phyloP scores from a whole-genome alignment of 2,113 vertebrate species.

The Sylvilagus bachmani region DNA sequence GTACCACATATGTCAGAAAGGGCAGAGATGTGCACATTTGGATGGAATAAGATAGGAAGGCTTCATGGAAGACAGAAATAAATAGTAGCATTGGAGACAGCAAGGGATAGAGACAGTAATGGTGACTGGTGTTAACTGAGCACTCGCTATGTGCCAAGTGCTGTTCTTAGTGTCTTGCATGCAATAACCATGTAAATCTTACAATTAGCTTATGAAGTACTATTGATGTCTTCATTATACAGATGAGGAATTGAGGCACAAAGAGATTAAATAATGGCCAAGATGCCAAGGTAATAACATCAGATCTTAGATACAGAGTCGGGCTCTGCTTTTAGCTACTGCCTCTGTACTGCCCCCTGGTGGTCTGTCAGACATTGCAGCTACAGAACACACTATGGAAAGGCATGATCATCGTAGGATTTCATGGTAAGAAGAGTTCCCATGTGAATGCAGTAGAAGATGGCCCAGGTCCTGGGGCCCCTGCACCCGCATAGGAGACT shows the following conservation, averaged over 20 bases:
- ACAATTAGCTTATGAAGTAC: background rate
- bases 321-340: background rate
- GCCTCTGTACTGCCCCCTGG: background rate
- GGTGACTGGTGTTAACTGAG: background rate
- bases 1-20: background rate
- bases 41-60: background rate
- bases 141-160: no score
- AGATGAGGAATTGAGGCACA: conserved; percentile 14
- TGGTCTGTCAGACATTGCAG: background rate
- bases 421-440: background rate
- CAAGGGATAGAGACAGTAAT: background rate
- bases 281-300: no score
- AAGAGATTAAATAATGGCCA: background rate
- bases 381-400: background rate
- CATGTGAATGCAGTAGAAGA: background rate
- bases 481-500: no score
- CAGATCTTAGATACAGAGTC: accelerated
- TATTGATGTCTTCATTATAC: background rate
- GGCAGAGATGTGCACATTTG: no score
- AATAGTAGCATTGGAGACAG: background rate
- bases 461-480: no score
- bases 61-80: background rate
- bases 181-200: background rate
- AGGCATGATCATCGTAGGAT: accelerated
- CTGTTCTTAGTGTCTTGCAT: background rate